phyloP scores from a whole-genome alignment of 1,140 invertebrate species.

The Nephila pilipes region DNA sequence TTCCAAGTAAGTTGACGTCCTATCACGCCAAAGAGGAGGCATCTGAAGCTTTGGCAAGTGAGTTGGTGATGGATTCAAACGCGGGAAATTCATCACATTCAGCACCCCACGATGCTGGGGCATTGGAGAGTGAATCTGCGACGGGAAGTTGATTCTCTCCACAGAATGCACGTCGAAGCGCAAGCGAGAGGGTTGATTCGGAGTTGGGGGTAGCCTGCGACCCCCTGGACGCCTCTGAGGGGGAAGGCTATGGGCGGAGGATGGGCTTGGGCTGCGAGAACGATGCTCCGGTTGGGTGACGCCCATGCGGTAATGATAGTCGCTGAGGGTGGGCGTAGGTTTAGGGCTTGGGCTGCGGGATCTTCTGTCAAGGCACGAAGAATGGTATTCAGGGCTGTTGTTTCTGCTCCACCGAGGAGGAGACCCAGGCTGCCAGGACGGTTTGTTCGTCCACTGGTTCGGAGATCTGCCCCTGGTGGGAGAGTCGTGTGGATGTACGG shows the following conservation, averaged over 20 bases:
- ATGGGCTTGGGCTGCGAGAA: conserved; percentile 82
- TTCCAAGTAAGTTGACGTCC: conserved; percentile 69
- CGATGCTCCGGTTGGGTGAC: conserved; percentile 82
- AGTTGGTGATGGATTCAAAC: conserved; percentile 94
- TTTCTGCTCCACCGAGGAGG: conserved; percentile 45
- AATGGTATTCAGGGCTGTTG: conserved; percentile 78
- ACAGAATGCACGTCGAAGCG: conserved; percentile 84
- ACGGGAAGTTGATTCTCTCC: conserved; percentile 79
- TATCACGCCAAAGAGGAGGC: conserved; percentile 74
- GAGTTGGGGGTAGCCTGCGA: conserved; percentile 88
- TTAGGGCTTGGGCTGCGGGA: conserved; percentile 86
- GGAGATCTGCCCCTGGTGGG: conserved; percentile 66
- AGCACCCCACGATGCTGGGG: conserved; percentile 81
- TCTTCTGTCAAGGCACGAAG: conserved; percentile 82
- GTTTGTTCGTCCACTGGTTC: conserved; percentile 52
- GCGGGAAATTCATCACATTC: conserved; percentile 90
- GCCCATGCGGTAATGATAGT: conserved; percentile 80
- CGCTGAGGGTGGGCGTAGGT: conserved; percentile 77
- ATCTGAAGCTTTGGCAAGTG: conserved; percentile 82
- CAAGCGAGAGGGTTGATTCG: conserved; percentile 90
- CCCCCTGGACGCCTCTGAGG: conserved; percentile 74
- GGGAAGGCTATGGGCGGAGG: conserved; percentile 78
- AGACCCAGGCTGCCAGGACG: conserved; percentile 52
- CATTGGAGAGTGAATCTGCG: conserved; percentile 80
- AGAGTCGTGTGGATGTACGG: conserved; percentile 67